Evolutionary conservation across 2,113 vertebrate genomes (phyloP), one percentile per base, ranked within the genome.

Genomic region (Sander vitreus): DNA sequence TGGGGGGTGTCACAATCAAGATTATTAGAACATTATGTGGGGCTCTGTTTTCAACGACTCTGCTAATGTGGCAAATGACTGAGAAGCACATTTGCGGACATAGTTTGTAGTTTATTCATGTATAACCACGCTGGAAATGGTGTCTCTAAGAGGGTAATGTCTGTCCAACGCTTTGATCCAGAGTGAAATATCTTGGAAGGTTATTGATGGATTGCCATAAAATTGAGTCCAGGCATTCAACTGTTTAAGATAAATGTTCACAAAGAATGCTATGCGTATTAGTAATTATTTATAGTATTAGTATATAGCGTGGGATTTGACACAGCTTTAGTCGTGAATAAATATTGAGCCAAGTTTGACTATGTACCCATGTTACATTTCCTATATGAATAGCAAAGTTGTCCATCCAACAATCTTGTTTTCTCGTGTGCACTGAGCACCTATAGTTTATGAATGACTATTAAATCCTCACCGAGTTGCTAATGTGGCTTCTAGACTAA

Each of bases 11-110:
- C 88, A 87, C 16, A 21, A 67, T 75, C 16, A 67, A 70, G 84
- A 67, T 73, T 62, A 88, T 86, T 64, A 51, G 69, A 90, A 76
- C 80, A 86, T 83, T 73, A 83, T 86, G 80, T 69, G 80, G 21
- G 15, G 10, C 23, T 86, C 57, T 68, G 33, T 36, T 78, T 65
- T 58, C 5, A 33, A 6, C 2, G 1, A 4, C n/a, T 64, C 51
- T 65, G 55, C 14, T 43, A 12, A 13, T 36, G 4, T 27, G 43
- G 25, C 59, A 18, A 69, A 1, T 11, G 30, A 76, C 2, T 43
- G 10, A 54, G 19, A 71, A 55, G 64, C 39, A 70, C 21, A 11
- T 23, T 30, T n/a, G 4, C 1, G 18, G 23, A 33, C 16, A n/a
- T 23, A 19, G 30, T 54, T 54, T 27, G 12, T 39, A 23, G 33